phyloP scores from a whole-genome alignment of 2,888 invertebrate species.

The Muschampia plurimacula region DNA sequence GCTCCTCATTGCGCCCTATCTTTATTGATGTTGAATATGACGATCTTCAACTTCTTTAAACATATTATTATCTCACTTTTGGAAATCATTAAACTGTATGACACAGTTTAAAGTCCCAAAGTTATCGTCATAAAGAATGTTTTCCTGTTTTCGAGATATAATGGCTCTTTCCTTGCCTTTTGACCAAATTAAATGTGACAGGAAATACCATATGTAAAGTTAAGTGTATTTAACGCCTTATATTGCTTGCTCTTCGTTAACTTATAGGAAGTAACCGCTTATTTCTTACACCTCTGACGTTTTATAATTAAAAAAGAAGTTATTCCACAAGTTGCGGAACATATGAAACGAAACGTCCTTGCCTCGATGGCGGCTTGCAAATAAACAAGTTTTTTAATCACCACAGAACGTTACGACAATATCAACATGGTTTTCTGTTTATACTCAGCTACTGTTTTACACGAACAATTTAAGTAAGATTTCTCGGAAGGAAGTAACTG shows the following conservation, averaged over 20 bases:
- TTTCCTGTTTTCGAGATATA: not conserved
- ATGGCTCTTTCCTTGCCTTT: not conserved
- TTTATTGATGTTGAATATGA: not conserved
- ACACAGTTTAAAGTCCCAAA: slow-evolving; percentile 1
- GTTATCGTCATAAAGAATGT: not conserved
- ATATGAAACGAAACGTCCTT: slow-evolving; percentile 29
- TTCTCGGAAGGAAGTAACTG: too few species aligned
- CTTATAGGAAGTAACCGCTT: slow-evolving; percentile 14
- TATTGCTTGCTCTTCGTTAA: not conserved
- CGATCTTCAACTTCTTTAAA: slow-evolving; percentile 3
- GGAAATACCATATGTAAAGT: slow-evolving; percentile 10
- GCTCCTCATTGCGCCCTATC: not conserved
- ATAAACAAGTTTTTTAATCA: slow-evolving; percentile 23
- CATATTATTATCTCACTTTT: not conserved
- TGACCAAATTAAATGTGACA: not conserved
- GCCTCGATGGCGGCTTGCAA: slow-evolving; percentile 14
- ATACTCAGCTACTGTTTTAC: not conserved
- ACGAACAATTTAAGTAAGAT: not conserved
- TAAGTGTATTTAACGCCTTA: not conserved
- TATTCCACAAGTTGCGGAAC: slow-evolving; percentile 19
- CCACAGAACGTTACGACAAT: slow-evolving; percentile 7
- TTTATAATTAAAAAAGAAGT: slow-evolving; percentile 12
- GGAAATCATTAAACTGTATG: not conserved
- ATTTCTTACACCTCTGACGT: slow-evolving; percentile 6
- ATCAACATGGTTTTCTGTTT: not conserved